These are phyloP conservation scores for Drosophila arawakana DNA, from an alignment of 1,140 invertebrate species.

Conservation along the genomic window DNA sequence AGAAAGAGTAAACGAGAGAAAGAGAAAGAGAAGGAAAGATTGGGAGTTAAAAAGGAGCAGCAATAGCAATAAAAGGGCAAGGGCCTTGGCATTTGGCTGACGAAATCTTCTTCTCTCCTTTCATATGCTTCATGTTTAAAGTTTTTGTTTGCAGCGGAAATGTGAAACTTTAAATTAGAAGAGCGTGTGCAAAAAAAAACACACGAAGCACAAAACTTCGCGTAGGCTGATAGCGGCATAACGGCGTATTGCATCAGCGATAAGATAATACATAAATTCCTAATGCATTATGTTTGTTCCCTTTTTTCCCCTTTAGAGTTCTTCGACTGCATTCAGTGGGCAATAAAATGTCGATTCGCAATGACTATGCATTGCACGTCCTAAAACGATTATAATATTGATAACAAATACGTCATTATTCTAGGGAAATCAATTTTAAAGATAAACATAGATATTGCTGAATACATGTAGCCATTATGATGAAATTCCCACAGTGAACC, in stretches of 20 bases:
- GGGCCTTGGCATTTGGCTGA: slow-evolving; percentile 50
- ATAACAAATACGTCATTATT: slow-evolving; percentile 52
- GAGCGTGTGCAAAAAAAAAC: not conserved
- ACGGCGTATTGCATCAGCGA: slow-evolving; percentile 46
- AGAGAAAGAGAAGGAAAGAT: not conserved
- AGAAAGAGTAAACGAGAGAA: not conserved
- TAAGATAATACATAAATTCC: not conserved
- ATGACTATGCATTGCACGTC: slow-evolving; percentile 3
- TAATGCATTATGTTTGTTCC: not conserved
- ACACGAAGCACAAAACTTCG: not conserved
- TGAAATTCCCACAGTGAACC: slow-evolving; percentile 49
- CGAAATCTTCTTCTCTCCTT: slow-evolving; percentile 48
- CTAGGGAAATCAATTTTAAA: slow-evolving; percentile 54
- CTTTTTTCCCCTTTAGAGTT: not conserved
- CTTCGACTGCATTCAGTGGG: not conserved
- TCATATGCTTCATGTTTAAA: slow-evolving; percentile 52
- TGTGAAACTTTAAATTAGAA: slow-evolving; percentile 56
- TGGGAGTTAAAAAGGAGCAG: slow-evolving; percentile 10
- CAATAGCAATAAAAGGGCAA: slow-evolving; percentile 35
- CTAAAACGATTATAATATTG: not conserved
- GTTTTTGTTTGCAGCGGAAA: slow-evolving; percentile 33
- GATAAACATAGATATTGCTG: slow-evolving; percentile 1
- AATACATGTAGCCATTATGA: slow-evolving; percentile 10
- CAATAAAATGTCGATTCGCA: slow-evolving; percentile 1
- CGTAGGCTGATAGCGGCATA: not conserved